Percentiles rank a stretch among this genome's conserved stretches.
These are phyloP conservation scores for Chamaetylas fuelleborni DNA, from an alignment of 2,113 vertebrate genomes.

Conservation along the genomic window DNA sequence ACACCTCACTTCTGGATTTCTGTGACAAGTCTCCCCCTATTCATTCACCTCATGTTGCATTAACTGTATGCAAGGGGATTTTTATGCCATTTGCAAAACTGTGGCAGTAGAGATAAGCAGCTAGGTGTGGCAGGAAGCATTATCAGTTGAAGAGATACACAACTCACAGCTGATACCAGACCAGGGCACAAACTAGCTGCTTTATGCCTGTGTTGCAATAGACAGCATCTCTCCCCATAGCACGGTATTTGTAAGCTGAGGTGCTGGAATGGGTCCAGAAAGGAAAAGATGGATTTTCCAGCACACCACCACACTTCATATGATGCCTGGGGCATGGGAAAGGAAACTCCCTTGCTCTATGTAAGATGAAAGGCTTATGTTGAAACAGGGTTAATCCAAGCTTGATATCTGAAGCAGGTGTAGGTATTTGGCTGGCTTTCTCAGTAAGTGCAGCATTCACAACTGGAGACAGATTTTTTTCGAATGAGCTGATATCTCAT, in stretches of 20 bases:
- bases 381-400: neutral
- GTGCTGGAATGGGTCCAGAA: neutral
- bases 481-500: neutral
- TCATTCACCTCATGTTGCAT: neutral
- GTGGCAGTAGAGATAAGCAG: neutral
- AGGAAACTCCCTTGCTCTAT: neutral
- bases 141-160: neutral
- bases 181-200: neutral
- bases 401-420: neutral
- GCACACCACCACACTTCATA: neutral
- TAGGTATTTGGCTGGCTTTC: neutral
- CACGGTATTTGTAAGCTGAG: neutral
- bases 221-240: neutral
- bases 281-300: neutral
- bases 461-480: neutral
- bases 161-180: neutral
- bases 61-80: neutral
- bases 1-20: neutral
- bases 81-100: neutral
- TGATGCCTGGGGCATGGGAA: neutral
- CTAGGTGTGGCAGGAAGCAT: neutral
- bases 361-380: neutral
- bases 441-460: neutral
- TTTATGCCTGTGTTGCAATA: neutral
- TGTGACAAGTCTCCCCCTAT: neutral